Base-by-base conservation (phyloP, 2,113 vertebrate genomes). In the Hippocampus zosterae region DNA sequence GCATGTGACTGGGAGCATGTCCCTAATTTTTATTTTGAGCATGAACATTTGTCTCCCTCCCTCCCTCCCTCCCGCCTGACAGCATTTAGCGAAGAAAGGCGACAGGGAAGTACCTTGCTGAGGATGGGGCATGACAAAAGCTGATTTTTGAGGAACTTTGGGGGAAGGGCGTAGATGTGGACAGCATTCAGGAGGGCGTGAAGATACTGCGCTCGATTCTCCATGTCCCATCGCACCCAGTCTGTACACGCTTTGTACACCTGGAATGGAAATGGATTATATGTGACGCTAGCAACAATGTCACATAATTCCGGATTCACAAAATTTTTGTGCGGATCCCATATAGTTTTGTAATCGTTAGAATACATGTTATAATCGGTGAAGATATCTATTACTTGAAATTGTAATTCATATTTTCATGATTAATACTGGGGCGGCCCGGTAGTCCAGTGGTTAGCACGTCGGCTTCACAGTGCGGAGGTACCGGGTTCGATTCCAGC, bases 181-280 rank as follows among this genome's bases (percentile, higher is more conserved):
- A 94, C 91, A 0, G 93, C 93, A 10, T 94, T 93, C 29, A 94
- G 84, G 53, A 94, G 91, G 37, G 92, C 93, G 27, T 94, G 91
- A 6, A 94, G 90, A 72, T 94, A 94, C 75, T 92, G 92, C 1
- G 91, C 86, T 25, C 93, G 83, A 23, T 71, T 78, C 79, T 91
- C 91, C 70, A 87, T 80, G 19, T 94, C 93, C 87, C 90, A 92
- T 66, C 91, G 83, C 9, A 94, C 92, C 93, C 93, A 94, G 81
- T 93, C 92, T 29, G 89, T 91, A 25, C 93, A 94, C 33, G 93
- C 93, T 76, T 93, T 92, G 76, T 94, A 94, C 75, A 94, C 93
- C 90, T 91, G 73, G 21, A 8, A 57, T 15, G 52, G 42, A n/a
- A 63, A 63, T 46, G 6, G 12, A 42, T 64, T 25, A 11, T 3